phyloP scores from a whole-genome alignment of 2,113 vertebrate species.

The Otis tarda region DNA sequence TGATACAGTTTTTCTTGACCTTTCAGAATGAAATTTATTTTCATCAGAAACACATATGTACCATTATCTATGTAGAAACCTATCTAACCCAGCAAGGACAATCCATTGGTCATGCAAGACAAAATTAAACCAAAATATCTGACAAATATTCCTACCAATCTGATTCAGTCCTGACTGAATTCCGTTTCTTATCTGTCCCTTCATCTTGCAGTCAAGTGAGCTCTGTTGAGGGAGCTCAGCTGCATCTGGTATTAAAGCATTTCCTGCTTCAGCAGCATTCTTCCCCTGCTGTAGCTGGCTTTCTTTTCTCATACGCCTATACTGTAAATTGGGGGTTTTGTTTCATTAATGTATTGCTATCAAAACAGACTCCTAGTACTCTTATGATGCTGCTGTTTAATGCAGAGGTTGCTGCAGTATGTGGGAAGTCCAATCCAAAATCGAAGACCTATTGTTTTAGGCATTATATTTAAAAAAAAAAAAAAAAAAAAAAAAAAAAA shows the following conservation, averaged over 20 bases:
- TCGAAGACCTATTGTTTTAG: not conserved
- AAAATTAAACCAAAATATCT: not conserved
- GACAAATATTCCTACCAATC: not conserved
- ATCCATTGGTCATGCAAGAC: not conserved
- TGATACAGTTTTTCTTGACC: not conserved
- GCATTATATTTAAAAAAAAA: not conserved
- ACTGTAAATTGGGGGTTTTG: not conserved
- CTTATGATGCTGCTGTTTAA: not conserved
- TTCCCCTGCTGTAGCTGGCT: not conserved
- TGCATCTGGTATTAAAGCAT: slow-evolving; percentile 30
- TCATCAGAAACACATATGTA: not conserved
- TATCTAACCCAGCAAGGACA: not conserved
- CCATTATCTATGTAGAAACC: not conserved
- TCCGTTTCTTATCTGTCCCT: not conserved
- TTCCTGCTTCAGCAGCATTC: not conserved
- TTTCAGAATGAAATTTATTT: not conserved
- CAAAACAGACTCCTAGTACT: not conserved
- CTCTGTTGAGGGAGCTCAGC: not conserved
- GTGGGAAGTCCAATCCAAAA: not conserved
- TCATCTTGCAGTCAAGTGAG: not conserved
- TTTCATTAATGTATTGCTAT: not conserved
- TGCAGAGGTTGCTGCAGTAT: not conserved
- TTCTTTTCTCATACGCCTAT: not conserved
- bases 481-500: no score
- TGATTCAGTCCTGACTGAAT: not conserved